phyloP scores from a whole-genome alignment of 30 jellyfish, hydroid and myxozoan species.

The Euphysa ruthae region DNA sequence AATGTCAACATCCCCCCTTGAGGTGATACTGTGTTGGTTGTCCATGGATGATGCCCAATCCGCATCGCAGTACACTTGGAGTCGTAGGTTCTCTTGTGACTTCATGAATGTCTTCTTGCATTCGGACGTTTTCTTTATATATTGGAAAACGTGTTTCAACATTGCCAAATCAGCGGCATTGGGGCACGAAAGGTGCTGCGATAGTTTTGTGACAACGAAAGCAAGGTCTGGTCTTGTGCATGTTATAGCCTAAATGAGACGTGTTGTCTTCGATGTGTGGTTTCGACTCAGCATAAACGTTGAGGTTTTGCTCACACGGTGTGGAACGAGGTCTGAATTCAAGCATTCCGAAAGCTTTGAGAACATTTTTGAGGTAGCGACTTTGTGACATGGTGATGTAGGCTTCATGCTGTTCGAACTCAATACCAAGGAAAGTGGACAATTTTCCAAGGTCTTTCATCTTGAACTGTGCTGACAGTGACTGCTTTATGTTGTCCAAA shows the following conservation, averaged over 20 bases:
- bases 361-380: not conserved
- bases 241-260: no score
- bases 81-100: conserved; percentile 10
- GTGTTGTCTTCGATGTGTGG: no score
- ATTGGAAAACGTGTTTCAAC: no score
- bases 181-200: no score
- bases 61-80: conserved; percentile 24
- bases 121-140: not conserved
- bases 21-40: conserved; percentile 20
- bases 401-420: not conserved
- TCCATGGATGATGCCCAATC: conserved; percentile 37
- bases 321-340: conserved; percentile 40
- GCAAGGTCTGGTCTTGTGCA: no score
- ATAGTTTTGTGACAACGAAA: no score
- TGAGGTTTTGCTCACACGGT: conserved; percentile 22
- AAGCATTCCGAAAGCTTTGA: conserved; percentile 11
- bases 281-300: conserved; percentile 14
- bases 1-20: no score
- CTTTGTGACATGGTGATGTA: conserved; percentile 24
- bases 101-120: conserved; percentile 1
- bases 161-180: no score
- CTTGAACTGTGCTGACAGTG: not conserved
- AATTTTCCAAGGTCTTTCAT: conserved; percentile 53
- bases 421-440: conserved; percentile 50
- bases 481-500: not conserved